Base-by-base conservation (phyloP, 2,113 vertebrate species). In the Montifringilla adamsi region DNA sequence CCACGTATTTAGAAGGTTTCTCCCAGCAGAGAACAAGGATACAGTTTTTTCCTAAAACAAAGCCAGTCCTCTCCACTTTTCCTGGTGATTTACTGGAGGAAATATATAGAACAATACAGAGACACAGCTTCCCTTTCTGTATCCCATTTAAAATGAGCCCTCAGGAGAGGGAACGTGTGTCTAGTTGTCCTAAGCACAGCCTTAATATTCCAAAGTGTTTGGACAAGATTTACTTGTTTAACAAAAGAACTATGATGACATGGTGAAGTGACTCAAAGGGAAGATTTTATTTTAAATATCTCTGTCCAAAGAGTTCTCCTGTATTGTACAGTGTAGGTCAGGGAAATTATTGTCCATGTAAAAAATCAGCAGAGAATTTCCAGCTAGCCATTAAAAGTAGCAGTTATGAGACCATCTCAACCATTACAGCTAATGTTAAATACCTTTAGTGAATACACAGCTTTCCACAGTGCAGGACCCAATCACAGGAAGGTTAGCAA, bases 401-500 rank as follows among this genome's bases (percentile, higher is more conserved):
- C 90, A 96, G 56, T 44, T 93, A 87, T 58, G 67, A 88, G 49
- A 33, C 24, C 39, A n/a, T 74, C 76, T 37, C 64, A 69, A 63
- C 37, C 7, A 17, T 84, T 64, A 22, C 44, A 63, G 64, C 41
- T 82, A 44, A 76, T n/a, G 35, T 77, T 83, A 84, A 94, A 92
- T 86, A 89, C 41, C 73, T 87, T 84, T 23, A 27, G 30, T 84
- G 90, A 83, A 75, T 28, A 66, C 66, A 78, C 62, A 91, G 79
- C 78, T 81, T 85, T 92, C 76, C 55, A 75, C 73, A 23, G 67
- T 93, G 95, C 82, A 94, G 95, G 91, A 95, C 96, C 84, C 91
- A 94, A 94, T 96, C 97, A 94, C 89, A 96, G 94, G 85, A 92
- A 95, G 95, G 89, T 97, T 94, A 95, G 96, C 95, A 97, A 96